phyloP scores from a whole-genome alignment of 2,113 vertebrate species.

The Vombatus ursinus region DNA sequence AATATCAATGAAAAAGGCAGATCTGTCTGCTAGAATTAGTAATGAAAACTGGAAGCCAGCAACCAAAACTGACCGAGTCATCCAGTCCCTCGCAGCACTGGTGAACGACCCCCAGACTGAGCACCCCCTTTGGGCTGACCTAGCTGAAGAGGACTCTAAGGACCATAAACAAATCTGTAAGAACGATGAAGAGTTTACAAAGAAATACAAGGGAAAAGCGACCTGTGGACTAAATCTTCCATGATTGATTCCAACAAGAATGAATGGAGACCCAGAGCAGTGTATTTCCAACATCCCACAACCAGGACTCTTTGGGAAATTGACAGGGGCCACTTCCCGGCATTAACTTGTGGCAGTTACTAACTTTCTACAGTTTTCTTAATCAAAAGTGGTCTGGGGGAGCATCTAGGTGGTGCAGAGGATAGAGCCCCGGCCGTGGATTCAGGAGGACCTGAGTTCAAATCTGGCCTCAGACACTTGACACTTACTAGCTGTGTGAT shows the following conservation, averaged over 20 bases:
- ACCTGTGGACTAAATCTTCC: slow-evolving; percentile 97
- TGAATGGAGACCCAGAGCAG: slow-evolving; percentile 89
- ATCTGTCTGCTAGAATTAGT: too few species aligned
- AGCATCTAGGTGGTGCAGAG: too few species aligned
- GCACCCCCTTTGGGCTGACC: slow-evolving; percentile 97
- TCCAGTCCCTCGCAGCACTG: slow-evolving; percentile 99
- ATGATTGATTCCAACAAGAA: slow-evolving; percentile 79
- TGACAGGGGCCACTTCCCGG: slow-evolving; percentile 86
- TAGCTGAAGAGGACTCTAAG: slow-evolving; percentile 99
- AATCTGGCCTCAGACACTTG: too few species aligned
- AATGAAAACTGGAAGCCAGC: too few species aligned
- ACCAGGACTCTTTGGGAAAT: slow-evolving; percentile 92
- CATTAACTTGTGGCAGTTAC: slow-evolving; percentile 91
- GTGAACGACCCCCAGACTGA: slow-evolving; percentile 99
- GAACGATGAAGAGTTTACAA: slow-evolving; percentile 99
- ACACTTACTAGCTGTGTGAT: too few species aligned
- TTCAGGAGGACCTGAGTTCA: too few species aligned
- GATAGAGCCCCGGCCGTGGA: too few species aligned
- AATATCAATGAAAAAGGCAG: too few species aligned
- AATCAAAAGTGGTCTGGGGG: slow-evolving; percentile 80
- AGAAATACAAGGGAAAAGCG: slow-evolving; percentile 99
- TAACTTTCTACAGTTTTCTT: slow-evolving; percentile 89
- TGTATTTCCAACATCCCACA: slow-evolving; percentile 87
- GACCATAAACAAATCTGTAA: slow-evolving; percentile 99
- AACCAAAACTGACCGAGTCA: slow-evolving; percentile 83